Evolutionary conservation across 2,113 vertebrate genomes (phyloP).

Genomic region (Girardinichthys multiradiatus): DNA sequence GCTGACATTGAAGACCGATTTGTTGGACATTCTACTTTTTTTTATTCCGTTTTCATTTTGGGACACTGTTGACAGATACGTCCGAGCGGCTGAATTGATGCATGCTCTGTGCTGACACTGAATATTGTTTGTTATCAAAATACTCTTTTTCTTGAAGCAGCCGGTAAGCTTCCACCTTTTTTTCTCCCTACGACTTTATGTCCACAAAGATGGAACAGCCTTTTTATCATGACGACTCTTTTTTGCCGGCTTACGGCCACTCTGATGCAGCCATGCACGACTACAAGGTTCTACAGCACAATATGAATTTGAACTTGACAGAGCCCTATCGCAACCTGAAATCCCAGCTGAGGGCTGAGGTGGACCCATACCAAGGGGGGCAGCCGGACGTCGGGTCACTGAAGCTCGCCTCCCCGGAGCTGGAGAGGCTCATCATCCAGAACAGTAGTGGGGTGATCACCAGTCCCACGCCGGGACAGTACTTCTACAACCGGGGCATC

Average conservation of each 20-base stretch:
- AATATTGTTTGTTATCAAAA: conserved; percentile 63
- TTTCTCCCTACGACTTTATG: conserved; percentile 80
- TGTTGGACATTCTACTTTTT: conserved; percentile 50
- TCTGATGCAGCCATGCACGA: conserved; percentile 82
- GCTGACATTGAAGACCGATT: conserved; percentile 12
- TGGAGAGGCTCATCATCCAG: conserved; percentile 92
- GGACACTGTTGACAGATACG: conserved; percentile 37
- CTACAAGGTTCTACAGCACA: conserved; percentile 88
- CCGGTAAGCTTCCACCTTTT: conserved; percentile 59
- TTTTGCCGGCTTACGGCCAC: conserved; percentile 86
- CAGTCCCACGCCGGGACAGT: conserved; percentile 86
- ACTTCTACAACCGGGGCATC: conserved; percentile 85
- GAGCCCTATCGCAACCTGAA: conserved; percentile 88
- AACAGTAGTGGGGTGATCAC: conserved; percentile 92
- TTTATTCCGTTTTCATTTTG: neutral
- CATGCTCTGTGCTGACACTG: conserved; percentile 52
- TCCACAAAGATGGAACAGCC: conserved; percentile 95
- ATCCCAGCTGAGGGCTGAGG: conserved; percentile 78
- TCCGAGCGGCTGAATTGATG: conserved; percentile 42
- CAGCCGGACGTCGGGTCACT: conserved; percentile 83
- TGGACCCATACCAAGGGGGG: conserved; percentile 73
- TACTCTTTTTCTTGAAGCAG: conserved; percentile 57
- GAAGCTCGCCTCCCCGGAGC: conserved; percentile 89
- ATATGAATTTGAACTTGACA: conserved; percentile 85
- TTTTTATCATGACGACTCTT: conserved; percentile 93